phyloP scores from a whole-genome alignment of 2,113 vertebrate species.

The Bufo bufo region DNA sequence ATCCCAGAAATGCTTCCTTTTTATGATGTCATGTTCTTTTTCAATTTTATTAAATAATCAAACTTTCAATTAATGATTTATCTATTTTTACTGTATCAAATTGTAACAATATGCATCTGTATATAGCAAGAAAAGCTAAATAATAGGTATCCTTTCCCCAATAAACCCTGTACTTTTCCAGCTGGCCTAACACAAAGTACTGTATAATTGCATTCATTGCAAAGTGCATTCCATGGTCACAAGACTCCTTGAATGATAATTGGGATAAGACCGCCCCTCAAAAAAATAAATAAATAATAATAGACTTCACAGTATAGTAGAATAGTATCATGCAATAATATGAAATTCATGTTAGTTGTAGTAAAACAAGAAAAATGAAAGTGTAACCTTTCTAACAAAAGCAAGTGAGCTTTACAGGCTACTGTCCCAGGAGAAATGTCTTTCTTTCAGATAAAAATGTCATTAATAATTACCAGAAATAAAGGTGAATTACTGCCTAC shows the following conservation, averaged over 20 bases:
- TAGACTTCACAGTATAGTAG: background rate
- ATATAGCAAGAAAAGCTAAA: background rate
- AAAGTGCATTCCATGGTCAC: background rate
- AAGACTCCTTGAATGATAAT: background rate
- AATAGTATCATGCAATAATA: background rate
- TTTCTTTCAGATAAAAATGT: background rate
- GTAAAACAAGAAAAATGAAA: background rate
- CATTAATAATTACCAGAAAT: conserved; percentile 10
- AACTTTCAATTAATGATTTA: background rate
- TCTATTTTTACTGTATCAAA: background rate
- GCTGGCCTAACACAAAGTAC: background rate
- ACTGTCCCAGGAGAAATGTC: background rate
- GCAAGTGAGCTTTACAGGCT: background rate
- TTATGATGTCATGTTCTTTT: too few species aligned
- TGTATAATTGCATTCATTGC: background rate
- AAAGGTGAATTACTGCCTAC: background rate
- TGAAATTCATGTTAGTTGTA: background rate
- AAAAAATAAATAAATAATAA: too few species aligned
- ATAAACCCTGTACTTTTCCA: background rate
- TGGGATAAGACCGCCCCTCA: too few species aligned
- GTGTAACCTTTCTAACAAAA: background rate
- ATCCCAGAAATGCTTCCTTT: too few species aligned
- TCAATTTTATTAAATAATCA: too few species aligned
- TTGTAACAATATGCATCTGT: background rate
- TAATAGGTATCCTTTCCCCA: background rate